Conservation (phyloP, 2,888 invertebrate genomes). For the Synergus gifuensis region DNA sequence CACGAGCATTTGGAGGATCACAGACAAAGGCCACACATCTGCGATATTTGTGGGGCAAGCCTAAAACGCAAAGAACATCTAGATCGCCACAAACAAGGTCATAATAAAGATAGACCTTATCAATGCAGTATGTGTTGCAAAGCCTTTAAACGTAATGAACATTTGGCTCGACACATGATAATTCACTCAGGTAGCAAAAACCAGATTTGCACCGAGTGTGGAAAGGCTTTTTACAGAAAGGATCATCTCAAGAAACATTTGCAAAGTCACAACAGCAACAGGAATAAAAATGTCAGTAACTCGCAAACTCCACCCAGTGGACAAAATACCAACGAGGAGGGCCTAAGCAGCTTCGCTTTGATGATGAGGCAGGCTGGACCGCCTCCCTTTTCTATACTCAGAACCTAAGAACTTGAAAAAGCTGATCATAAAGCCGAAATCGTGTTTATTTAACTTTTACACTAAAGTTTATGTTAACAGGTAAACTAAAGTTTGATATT, state of each 20-base stretch:
- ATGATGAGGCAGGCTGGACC: slow-evolving; percentile 75
- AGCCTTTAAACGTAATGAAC: slow-evolving; percentile 90
- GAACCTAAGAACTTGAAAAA: slow-evolving; percentile 64
- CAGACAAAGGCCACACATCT: slow-evolving; percentile 88
- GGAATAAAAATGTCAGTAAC: slow-evolving; percentile 80
- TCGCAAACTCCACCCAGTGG: slow-evolving; percentile 76
- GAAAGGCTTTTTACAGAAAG: slow-evolving; percentile 86
- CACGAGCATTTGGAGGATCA: slow-evolving; percentile 87
- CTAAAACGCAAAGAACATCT: slow-evolving; percentile 89
- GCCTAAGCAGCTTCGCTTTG: slow-evolving; percentile 69
- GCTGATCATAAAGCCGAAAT: background rate
- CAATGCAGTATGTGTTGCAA: slow-evolving; percentile 89
- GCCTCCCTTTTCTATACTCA: slow-evolving; percentile 73
- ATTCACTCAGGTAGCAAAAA: slow-evolving; percentile 92
- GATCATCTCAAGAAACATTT: slow-evolving; percentile 90
- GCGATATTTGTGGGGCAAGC: slow-evolving; percentile 88
- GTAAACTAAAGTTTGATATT: background rate
- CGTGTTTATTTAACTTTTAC: background rate
- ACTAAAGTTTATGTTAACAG: background rate
- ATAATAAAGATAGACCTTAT: slow-evolving; percentile 89
- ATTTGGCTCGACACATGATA: slow-evolving; percentile 89
- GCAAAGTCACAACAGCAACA: slow-evolving; percentile 85
- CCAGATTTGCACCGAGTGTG: slow-evolving; percentile 87
- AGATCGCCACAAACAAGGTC: slow-evolving; percentile 88
- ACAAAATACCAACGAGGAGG: slow-evolving; percentile 69